Evolutionary conservation across 2,888 invertebrate species (phyloP).

Genomic region (Pterostichus niger): DNA sequence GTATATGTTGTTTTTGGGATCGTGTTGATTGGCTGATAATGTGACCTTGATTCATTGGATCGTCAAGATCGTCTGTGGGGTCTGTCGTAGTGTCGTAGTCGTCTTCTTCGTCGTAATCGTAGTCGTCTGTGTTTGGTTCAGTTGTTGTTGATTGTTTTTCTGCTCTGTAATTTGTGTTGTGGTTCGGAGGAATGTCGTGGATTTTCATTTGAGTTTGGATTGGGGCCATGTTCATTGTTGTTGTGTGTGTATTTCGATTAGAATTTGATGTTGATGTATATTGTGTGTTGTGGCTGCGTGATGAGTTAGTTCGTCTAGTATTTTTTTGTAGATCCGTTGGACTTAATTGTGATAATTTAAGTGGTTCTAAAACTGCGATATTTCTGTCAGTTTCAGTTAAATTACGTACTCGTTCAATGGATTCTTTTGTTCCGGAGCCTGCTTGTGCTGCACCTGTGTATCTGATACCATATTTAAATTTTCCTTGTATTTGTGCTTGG

Average conservation of each 20-base stretch:
- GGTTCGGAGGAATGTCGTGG: slow-evolving; percentile 36
- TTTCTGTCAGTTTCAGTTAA: slow-evolving; percentile 46
- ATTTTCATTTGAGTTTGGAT: slow-evolving; percentile 62
- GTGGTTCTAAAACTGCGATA: slow-evolving; percentile 67
- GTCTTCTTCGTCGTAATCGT: slow-evolving; percentile 77
- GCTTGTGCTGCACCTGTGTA: slow-evolving; percentile 89
- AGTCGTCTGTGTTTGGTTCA: slow-evolving; percentile 71
- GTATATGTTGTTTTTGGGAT: slow-evolving; percentile 82
- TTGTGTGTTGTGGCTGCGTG: slow-evolving; percentile 10
- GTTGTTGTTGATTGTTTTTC: slow-evolving; percentile 6
- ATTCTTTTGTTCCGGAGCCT: slow-evolving; percentile 82
- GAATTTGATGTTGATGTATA: not conserved
- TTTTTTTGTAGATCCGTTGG: not conserved
- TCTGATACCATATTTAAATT: slow-evolving; percentile 82
- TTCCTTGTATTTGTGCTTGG: slow-evolving; percentile 90
- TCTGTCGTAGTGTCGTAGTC: slow-evolving; percentile 80
- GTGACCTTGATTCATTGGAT: slow-evolving; percentile 72
- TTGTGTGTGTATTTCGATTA: slow-evolving; percentile 16
- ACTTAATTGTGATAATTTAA: slow-evolving; percentile 39
- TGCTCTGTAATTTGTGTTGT: slow-evolving; percentile 8
- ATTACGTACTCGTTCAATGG: slow-evolving; percentile 52
- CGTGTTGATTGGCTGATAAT: slow-evolving; percentile 78
- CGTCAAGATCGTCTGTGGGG: slow-evolving; percentile 65
- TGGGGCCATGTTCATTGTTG: slow-evolving; percentile 20
- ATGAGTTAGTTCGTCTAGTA: not conserved